Conservation (phyloP, 2,888 invertebrate genomes). For the Callinectes sapidus region DNA sequence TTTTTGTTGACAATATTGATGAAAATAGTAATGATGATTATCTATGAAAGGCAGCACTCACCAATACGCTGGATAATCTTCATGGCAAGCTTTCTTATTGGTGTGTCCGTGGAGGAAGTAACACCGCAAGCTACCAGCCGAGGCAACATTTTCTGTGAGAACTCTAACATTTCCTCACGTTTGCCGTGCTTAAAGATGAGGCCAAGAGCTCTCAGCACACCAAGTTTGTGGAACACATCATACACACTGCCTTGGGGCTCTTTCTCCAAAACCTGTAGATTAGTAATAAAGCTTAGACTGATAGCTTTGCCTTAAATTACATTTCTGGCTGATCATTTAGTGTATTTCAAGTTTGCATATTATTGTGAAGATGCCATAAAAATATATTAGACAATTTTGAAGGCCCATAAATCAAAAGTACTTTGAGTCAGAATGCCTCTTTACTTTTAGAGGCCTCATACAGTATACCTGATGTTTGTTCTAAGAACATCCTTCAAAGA, state of each 20-base stretch:
- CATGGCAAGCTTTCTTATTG: conserved; percentile 89
- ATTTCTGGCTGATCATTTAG: too few relatives aligned
- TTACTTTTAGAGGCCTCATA: too few relatives aligned
- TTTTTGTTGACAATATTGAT: too few relatives aligned
- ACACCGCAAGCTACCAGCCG: conserved; percentile 86
- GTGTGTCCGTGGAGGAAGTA: conserved; percentile 84
- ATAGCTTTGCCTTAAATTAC: too few relatives aligned
- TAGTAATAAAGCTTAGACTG: neutral
- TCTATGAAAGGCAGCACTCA: conserved; percentile 74
- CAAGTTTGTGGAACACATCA: conserved; percentile 62
- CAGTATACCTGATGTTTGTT: too few relatives aligned
- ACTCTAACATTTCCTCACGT: conserved; percentile 89
- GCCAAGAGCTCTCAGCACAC: conserved; percentile 64
- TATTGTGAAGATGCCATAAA: too few relatives aligned
- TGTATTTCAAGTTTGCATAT: too few relatives aligned
- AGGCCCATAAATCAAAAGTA: too few relatives aligned
- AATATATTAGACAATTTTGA: too few relatives aligned
- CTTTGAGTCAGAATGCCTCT: too few relatives aligned
- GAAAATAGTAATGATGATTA: neutral
- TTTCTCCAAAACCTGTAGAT: conserved; percentile 55
- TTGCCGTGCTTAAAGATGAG: conserved; percentile 72
- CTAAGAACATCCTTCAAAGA: too few relatives aligned
- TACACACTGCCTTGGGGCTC: conserved; percentile 32
- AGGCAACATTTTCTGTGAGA: conserved; percentile 83
- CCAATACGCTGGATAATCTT: conserved; percentile 95